Conservation (phyloP, 30 jellyfish, hydroid and myxozoan species). For the Clytia hemisphaerica region DNA sequence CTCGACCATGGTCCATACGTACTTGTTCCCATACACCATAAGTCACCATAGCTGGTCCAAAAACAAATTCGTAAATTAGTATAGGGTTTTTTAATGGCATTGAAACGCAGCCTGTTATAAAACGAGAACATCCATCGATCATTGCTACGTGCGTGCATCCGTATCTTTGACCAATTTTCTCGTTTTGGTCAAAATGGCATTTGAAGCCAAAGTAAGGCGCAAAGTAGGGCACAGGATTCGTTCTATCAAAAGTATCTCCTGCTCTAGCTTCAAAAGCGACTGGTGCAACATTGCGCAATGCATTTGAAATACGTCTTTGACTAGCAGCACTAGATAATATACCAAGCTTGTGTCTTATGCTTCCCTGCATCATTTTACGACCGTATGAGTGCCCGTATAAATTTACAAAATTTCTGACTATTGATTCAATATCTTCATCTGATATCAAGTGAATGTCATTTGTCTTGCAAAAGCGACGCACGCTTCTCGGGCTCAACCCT, state of each 20-base stretch:
- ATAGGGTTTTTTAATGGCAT: background rate
- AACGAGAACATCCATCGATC: conserved; percentile 3
- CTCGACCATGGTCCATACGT: conserved; percentile 5
- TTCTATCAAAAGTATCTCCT: conserved; percentile 3
- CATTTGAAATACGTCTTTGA: too few species aligned
- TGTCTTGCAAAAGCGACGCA: background rate
- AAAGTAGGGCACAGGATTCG: conserved; percentile 1
- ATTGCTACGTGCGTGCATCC: background rate
- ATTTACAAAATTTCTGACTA: background rate
- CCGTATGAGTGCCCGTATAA: background rate
- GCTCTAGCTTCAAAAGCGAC: background rate
- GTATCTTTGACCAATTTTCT: background rate
- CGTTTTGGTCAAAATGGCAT: background rate
- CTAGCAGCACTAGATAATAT: background rate
- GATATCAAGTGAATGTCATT: background rate
- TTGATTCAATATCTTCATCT: background rate
- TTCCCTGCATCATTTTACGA: conserved; percentile 5
- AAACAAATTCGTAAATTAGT: background rate
- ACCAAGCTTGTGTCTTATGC: background rate
- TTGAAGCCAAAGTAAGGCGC: background rate
- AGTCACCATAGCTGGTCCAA: background rate
- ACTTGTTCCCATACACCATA: conserved; percentile 16
- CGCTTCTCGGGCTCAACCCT: conserved; percentile 1
- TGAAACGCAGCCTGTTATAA: background rate
- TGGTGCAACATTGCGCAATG: too few species aligned